Evolutionary conservation across 2,888 invertebrate genomes (phyloP).

Genomic region (Yponomeuta cagnagella): DNA sequence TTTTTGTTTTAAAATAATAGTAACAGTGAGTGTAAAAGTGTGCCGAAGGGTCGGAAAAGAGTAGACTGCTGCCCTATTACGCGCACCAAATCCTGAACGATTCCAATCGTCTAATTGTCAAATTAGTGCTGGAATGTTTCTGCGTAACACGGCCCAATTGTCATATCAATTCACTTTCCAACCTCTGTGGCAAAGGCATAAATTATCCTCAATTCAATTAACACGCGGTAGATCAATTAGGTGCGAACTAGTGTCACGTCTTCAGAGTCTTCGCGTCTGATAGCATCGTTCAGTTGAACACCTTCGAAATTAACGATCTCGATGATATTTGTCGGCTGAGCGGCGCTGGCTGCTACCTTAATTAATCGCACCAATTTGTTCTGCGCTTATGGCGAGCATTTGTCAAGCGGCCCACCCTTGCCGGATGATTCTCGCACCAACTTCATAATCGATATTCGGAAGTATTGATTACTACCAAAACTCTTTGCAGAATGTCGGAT

Average conservation of each 20-base stretch:
- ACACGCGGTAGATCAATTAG: slow-evolving; percentile 1
- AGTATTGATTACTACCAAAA: slow-evolving; percentile 55
- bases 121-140: too few relatives aligned
- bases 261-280: background rate
- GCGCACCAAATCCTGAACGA: too few relatives aligned
- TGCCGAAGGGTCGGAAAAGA: too few relatives aligned
- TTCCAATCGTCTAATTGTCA: too few relatives aligned
- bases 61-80: too few relatives aligned
- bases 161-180: background rate
- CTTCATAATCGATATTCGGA: slow-evolving; percentile 68
- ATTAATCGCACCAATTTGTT: slow-evolving; percentile 74
- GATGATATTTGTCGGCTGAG: slow-evolving; percentile 68
- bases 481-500: slow-evolving; percentile 43
- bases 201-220: background rate
- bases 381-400: slow-evolving; percentile 70
- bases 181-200: background rate
- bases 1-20: too few relatives aligned
- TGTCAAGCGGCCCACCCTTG: slow-evolving; percentile 61
- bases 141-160: background rate
- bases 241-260: slow-evolving; percentile 2
- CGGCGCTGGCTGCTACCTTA: slow-evolving; percentile 54
- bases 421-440: slow-evolving; percentile 66
- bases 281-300: slow-evolving; percentile 4
- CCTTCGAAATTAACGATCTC: slow-evolving; percentile 13
- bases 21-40: too few relatives aligned